phyloP scores from a whole-genome alignment of 2,113 vertebrate species.

The Corynorhinus townsendii region DNA sequence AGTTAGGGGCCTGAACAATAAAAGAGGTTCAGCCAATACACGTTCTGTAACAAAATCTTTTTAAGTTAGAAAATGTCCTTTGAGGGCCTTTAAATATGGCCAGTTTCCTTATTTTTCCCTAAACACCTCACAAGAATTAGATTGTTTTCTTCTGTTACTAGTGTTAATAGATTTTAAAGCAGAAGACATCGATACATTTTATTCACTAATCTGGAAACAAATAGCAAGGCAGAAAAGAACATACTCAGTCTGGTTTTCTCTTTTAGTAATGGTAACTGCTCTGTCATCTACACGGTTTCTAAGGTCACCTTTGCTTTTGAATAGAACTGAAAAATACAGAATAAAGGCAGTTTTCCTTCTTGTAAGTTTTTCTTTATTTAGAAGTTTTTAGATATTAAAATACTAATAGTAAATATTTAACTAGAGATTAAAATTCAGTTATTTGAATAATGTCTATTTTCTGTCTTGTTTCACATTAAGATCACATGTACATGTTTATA shows the following conservation, averaged over 20 bases:
- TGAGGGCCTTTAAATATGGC: conserved; percentile 4
- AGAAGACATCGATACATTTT: background rate
- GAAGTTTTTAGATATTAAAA: background rate
- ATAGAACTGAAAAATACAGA: background rate
- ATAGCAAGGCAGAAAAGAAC: background rate
- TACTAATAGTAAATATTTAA: background rate
- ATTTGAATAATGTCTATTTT: background rate
- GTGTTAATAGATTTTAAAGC: conserved; percentile 31
- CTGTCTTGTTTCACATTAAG: background rate
- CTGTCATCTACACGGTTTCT: background rate
- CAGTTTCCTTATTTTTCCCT: background rate
- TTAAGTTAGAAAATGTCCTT: conserved; percentile 8
- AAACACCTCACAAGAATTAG: background rate
- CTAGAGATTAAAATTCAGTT: background rate
- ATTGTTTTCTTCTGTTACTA: background rate
- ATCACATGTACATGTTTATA: background rate
- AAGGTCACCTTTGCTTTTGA: background rate
- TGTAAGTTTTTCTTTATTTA: background rate
- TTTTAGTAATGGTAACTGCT: background rate
- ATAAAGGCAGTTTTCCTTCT: background rate
- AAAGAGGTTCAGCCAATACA: conserved; percentile 42
- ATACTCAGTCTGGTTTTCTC: background rate
- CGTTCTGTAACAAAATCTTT: conserved; percentile 23
- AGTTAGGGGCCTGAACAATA: conserved; percentile 50
- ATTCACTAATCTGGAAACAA: background rate